Conservation (phyloP, 2,888 invertebrate species). For the Tachystola acroxantha region DNA sequence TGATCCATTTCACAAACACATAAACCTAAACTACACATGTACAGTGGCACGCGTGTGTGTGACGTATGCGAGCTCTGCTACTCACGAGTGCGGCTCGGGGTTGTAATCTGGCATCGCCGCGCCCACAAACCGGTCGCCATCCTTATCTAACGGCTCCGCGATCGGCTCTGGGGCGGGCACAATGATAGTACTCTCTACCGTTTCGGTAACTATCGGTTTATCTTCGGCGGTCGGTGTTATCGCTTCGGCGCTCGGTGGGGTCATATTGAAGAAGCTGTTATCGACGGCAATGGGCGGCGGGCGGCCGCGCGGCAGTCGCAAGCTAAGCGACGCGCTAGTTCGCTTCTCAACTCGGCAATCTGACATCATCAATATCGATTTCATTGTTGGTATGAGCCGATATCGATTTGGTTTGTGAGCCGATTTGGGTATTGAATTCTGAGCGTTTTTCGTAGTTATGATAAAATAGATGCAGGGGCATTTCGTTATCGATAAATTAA, state of each 20-base stretch:
- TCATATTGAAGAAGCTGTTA: constrained; percentile 59
- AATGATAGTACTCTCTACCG: constrained; percentile 28
- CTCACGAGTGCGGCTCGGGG: constrained; percentile 75
- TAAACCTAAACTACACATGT: constrained; percentile 1
- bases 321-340: constrained; percentile 61
- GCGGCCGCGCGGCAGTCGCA: constrained; percentile 62
- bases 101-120: constrained; percentile 58
- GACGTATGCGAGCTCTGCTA: constrained; percentile 30
- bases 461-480: no score
- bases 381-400: no score
- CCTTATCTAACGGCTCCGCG: no score
- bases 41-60: constrained; percentile 8
- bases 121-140: constrained; percentile 36
- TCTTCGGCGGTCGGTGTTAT: constrained; percentile 42
- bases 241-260: constrained; percentile 68
- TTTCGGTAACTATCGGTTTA: constrained; percentile 21
- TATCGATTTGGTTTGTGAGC: no score
- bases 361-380: constrained; percentile 37
- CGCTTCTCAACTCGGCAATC: constrained; percentile 73
- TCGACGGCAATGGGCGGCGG: constrained; percentile 62
- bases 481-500: no score
- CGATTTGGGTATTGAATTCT: no score
- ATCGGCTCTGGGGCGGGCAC: constrained; percentile 17
- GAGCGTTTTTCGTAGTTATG: no score
- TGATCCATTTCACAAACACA: constrained; percentile 16